Base-by-base conservation (phyloP, 2,888 invertebrate genomes). In the Sceliomorpha sp. region DNA sequence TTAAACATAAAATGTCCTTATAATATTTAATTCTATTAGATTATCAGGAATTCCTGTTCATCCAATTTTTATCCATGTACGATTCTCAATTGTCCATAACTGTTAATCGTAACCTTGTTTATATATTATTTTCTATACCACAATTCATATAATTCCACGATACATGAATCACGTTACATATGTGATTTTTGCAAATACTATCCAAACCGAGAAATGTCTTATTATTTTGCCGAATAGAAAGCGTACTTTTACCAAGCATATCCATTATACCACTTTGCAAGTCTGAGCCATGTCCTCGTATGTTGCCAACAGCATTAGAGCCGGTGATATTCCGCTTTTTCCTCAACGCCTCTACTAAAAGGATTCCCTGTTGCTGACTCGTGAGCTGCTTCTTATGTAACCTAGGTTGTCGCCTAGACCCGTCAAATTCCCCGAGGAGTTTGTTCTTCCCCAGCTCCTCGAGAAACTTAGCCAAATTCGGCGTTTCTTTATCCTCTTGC, bases 181-280 rank as follows among this genome's bases (percentile, higher is more conserved):
- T n/a, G n/a, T n/a, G n/a, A n/a, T n/a, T n/a, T n/a, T n/a, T n/a
- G n/a, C n/a, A n/a, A n/a, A n/a, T n/a, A n/a, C n/a, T n/a, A n/a
- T n/a, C n/a, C n/a, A n/a, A n/a, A n/a, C n/a, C n/a, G n/a, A n/a
- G n/a, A n/a, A n/a, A n/a, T n/a, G n/a, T n/a, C n/a, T n/a, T n/a
- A n/a, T n/a, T n/a, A n/a, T n/a, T n/a, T n/a, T n/a, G n/a, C n/a
- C n/a, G n/a, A n/a, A n/a, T n/a, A n/a, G n/a, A n/a, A 37, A 62
- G 42, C 85, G 63, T 92, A 95, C 95, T 95, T 92, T 95, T 93
- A 69, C 95, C 94, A 81, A 96, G 89, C 90, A 95, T 93, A 86
- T 95, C 95, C 91, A 95, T 94, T 70, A 96, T 92, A 42, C 94
- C 93, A 78, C 92, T 90, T 72, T 91, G 90, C 69, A 90, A 92